Evolutionary conservation across 2,797 vertebrate species (phyloP), one percentile per base, ranked within the genome.

Genomic region (Dicrostonyx torquatus): DNA sequence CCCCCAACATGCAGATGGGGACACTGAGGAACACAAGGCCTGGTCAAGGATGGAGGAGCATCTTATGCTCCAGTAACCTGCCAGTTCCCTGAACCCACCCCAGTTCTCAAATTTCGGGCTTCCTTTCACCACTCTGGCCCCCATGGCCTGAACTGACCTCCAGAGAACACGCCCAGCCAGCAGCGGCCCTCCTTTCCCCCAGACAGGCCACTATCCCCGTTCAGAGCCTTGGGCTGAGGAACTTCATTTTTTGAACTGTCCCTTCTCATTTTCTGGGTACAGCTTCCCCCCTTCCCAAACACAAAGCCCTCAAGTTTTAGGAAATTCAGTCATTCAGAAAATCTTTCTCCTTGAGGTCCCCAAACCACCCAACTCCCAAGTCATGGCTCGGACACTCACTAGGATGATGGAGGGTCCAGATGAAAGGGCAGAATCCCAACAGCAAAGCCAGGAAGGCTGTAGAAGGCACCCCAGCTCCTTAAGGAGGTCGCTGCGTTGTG

Each of bases 341-440:
- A n/a, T 10, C 86, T 77, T 88, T 37, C 62, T 85, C 92, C 48
- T 3, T 53, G 40, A 94, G 50, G 20, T 92, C 50, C 72, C 90
- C 80, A 73, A 79, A 92, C 53, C 0, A 0, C 48, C 89, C 31
- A 4, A 0, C 18, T 37, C 87, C 50, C 80, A 45, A 75, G 68
- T 50, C 26, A 76, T 24, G 68, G 62, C 84, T 93, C 91, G 6
- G 45, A 88, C 89, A 96, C 96, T 97, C 93, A 97, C 97, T 66
- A 86, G 70, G 89, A 89, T 50, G 58, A 58, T 29, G 0, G 18
- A 76, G 20, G 83, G 64, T 90, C 78, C 90, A 26, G 66, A 62
- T 62, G 79, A 87, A 86, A 66, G 48, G 72, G 45, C 26, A 75
- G 90, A 66, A 79, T 90, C 86, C 89, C 9, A 0, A 87, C 10